Evolutionary conservation across 2,888 invertebrate genomes (phyloP), one percentile per base, ranked within the genome.

Genomic region (Conchocele bisecta): DNA sequence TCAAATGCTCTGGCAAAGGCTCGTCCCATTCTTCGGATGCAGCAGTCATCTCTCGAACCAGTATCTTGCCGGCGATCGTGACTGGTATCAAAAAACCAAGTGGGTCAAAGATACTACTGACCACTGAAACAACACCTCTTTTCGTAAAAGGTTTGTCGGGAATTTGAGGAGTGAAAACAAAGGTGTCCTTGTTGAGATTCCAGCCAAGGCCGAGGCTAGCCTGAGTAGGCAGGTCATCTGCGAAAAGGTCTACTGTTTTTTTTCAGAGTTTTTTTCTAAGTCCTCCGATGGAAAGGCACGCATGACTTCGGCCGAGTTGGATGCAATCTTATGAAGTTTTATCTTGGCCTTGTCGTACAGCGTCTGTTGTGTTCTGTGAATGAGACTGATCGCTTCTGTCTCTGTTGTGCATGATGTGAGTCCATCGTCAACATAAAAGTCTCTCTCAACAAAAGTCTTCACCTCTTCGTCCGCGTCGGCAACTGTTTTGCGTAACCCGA

Each of bases 351-450:
- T n/a, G n/a, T n/a, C n/a, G n/a, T n/a, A n/a, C 11, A 69, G 41
- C 6, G 39, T 31, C 41, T 50, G 9, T 76, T 79, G 60, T 13
- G 60, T 79, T 5, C 54, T 56, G 20, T 64, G 46, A 29, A 80
- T 17, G 9, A 81, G 35, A 35, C 61, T 57, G 11, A 65, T 31
- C 3, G 63, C 54, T 44, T 63, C 42, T 17, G 28, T 15, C 7
- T 31, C 29, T 17, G 65, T 65, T 13, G 63, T 44, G 22, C 35
- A 15, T 22, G 78, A 78, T 7, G 39, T 44, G 0, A 81, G 59
- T 1, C 63, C 78, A 54, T 81, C 79, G 20, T 82, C 82, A 13
- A 81, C 75, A 57, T 81, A 79, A 53, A 81, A 81, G 39, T 75
- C 53, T 6, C 42, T 35, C 0, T 50, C 17, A 3, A 81, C 60